Evolutionary conservation across 2,797 vertebrate species (phyloP).

Genomic region (Bradypus variegatus): DNA sequence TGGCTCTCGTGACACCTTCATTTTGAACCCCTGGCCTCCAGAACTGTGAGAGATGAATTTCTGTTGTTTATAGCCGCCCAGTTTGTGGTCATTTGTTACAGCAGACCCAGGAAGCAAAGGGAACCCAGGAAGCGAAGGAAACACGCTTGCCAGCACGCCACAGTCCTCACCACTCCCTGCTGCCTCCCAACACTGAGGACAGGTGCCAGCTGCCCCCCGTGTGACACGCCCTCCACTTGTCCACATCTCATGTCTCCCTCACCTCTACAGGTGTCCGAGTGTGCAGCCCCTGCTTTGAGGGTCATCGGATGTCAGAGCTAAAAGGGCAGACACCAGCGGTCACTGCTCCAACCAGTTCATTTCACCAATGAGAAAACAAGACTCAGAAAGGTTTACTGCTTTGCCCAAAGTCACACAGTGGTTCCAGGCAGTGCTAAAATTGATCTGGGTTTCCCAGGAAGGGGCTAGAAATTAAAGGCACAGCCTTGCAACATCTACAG

Average conservation of each 20-base stretch:
- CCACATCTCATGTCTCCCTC: neutral
- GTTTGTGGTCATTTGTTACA: no score
- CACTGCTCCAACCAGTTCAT: neutral
- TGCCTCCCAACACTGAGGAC: neutral
- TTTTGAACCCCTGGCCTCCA: no score
- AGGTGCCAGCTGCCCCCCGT: neutral
- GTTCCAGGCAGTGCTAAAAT: neutral
- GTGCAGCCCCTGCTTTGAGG: neutral
- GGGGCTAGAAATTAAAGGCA: neutral
- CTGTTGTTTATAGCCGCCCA: no score
- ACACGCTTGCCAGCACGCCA: fast-evolving
- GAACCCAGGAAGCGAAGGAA: no score
- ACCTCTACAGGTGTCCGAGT: neutral
- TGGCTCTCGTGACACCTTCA: no score
- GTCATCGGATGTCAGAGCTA: neutral
- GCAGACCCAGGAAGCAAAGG: no score
- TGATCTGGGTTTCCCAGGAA: neutral
- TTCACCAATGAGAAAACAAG: neutral
- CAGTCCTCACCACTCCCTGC: neutral
- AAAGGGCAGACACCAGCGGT: neutral
- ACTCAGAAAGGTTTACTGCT: neutral
- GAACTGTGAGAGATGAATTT: no score
- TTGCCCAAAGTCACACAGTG: neutral
- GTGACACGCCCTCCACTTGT: neutral
- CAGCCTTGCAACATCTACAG: neutral